Conservation (phyloP, 2,797 vertebrate species). For the Argya squamiceps region DNA sequence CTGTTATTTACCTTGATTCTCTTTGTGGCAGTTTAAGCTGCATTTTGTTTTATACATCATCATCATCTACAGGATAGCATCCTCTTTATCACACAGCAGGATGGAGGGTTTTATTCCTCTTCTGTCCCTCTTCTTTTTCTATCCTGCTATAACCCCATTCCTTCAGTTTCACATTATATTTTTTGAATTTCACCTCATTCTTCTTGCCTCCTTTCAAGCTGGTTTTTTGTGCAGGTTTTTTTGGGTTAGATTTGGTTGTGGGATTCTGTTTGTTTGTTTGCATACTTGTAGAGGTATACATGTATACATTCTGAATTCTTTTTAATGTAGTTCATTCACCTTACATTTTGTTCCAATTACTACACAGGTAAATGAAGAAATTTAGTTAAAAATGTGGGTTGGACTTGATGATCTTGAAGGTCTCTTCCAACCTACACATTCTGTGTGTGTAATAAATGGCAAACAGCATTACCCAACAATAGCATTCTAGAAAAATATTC, state of each 20-base stretch:
- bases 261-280: not conserved
- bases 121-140: not conserved
- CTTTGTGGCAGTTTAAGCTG: not conserved
- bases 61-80: not conserved
- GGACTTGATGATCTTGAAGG: no score
- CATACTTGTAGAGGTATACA: not conserved
- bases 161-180: not conserved
- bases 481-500: not conserved
- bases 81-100: not conserved
- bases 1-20: not conserved
- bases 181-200: not conserved
- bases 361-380: not conserved
- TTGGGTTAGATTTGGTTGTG: not conserved
- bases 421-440: no score
- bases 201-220: not conserved
- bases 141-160: not conserved
- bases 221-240: fast-evolving
- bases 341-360: not conserved
- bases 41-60: not conserved
- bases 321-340: not conserved
- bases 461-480: not conserved
- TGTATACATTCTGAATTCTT: not conserved
- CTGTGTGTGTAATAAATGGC: not conserved
- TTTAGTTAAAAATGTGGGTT: not conserved
- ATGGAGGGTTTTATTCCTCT: not conserved